A percentile compares a stretch with the other conserved stretches of the same genome.
Conservation (phyloP, 2,113 vertebrate genomes). For the Leptobrachium leishanense region DNA sequence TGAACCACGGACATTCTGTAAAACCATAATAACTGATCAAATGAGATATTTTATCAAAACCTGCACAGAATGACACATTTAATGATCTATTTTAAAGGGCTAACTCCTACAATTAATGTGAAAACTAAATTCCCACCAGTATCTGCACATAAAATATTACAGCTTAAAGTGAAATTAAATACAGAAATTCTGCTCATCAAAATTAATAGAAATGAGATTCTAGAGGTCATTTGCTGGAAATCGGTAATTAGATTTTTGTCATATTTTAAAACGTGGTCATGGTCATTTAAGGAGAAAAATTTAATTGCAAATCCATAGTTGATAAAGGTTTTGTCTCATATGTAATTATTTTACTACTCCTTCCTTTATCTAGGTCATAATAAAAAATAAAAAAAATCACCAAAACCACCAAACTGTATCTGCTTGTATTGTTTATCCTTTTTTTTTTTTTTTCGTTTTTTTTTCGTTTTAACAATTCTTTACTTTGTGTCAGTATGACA, state of each 20-base stretch:
- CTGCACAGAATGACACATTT: neutral
- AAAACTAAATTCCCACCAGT: conserved; percentile 21
- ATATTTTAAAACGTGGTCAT: conserved; percentile 13
- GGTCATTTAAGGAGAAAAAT: no score
- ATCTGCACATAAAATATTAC: conserved; percentile 18
- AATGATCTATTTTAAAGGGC: conserved; percentile 17
- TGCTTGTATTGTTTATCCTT: no score
- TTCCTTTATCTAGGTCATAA: no score
- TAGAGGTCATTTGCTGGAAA: conserved; percentile 35
- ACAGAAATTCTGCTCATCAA: neutral
- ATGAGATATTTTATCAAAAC: conserved; percentile 17
- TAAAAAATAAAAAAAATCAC: no score
- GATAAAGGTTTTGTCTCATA: no score
- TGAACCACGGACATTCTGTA: neutral
- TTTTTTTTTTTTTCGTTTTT: no score
- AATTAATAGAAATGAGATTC: neutral
- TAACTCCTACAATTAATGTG: conserved; percentile 15
- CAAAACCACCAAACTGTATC: no score
- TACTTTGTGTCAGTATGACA: no score
- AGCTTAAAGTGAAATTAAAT: conserved; percentile 1
- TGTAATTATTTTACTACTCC: no score
- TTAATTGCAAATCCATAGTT: no score
- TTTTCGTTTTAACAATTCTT: no score
- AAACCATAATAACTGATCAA: neutral
- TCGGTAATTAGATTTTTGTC: conserved; percentile 24